Evolutionary conservation across 2,888 invertebrate genomes (phyloP).

Genomic region (Ichneumoninae sp.): DNA sequence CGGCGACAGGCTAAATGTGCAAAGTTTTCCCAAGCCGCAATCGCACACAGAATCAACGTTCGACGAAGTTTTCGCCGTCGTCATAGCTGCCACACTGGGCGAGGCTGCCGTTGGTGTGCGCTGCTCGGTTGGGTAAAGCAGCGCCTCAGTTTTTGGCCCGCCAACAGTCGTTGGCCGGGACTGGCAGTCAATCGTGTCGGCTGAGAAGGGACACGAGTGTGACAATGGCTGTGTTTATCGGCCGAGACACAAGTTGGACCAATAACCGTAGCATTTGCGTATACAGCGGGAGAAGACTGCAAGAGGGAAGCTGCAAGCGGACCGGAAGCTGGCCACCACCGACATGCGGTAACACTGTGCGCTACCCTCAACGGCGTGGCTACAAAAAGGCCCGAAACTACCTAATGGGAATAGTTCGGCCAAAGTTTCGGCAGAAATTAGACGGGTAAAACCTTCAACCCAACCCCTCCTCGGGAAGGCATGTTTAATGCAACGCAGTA

Average conservation of each 20-base stretch:
- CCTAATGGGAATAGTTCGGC: slow-evolving; percentile 79
- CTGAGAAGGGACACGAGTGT: not conserved
- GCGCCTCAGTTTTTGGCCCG: not conserved
- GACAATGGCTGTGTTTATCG: slow-evolving; percentile 17
- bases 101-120: slow-evolving; percentile 35
- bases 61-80: slow-evolving; percentile 62
- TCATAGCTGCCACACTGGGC: slow-evolving; percentile 1
- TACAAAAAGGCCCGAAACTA: slow-evolving; percentile 75
- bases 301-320: slow-evolving; percentile 5
- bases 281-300: slow-evolving; percentile 19
- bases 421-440: slow-evolving; percentile 75
- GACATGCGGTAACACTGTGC: slow-evolving; percentile 32
- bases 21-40: slow-evolving; percentile 77
- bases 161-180: not conserved
- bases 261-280: slow-evolving; percentile 23
- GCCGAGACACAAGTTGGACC: not conserved
- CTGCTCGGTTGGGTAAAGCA: slow-evolving; percentile 27
- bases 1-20: slow-evolving; percentile 76
- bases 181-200: not conserved
- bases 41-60: slow-evolving; percentile 77
- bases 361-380: slow-evolving; percentile 40
- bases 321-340: slow-evolving; percentile 25
- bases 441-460: slow-evolving; percentile 65
- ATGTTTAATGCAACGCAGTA: slow-evolving; percentile 57
- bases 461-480: not conserved